Percentiles rank a stretch among this genome's conserved stretches.
These are phyloP conservation scores for Anabacerthia variegaticeps DNA, from an alignment of 2,797 vertebrate species.

Conservation along the genomic window DNA sequence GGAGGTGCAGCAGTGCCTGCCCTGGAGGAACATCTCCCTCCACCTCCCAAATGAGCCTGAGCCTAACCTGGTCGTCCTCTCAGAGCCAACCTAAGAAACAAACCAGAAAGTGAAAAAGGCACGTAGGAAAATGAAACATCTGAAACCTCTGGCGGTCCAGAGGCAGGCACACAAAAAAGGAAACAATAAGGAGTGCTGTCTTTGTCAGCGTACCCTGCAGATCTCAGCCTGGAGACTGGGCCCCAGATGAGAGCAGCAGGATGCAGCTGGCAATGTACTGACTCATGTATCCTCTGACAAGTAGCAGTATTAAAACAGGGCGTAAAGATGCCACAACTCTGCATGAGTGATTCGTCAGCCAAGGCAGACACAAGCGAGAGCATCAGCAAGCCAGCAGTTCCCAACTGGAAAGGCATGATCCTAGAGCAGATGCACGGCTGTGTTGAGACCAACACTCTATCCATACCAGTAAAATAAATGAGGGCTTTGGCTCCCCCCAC, in stretches of 20 bases:
- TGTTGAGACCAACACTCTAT: background rate
- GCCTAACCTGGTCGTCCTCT: background rate
- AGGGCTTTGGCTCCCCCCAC: background rate
- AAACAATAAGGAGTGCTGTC: background rate
- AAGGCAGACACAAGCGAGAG: conserved; percentile 41
- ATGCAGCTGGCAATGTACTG: conserved; percentile 35
- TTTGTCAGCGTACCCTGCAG: background rate
- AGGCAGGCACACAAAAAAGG: background rate
- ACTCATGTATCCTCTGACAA: conserved; percentile 60
- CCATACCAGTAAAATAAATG: background rate
- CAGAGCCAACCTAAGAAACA: background rate
- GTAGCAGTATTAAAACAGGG: conserved; percentile 53
- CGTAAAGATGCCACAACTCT: conserved; percentile 56
- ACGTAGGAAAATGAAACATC: background rate
- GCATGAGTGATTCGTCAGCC: background rate
- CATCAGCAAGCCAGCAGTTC: background rate
- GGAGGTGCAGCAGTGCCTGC: background rate
- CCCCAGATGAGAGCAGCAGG: conserved; percentile 44
- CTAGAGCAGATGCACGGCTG: background rate
- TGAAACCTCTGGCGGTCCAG: rapidly evolving
- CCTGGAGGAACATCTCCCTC: background rate
- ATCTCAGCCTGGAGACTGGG: conserved; percentile 15
- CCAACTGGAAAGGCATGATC: background rate
- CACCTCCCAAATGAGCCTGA: background rate
- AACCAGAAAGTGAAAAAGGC: background rate